Base-by-base conservation (phyloP, 2,888 invertebrate genomes). In the Microctonus aethiopoides region DNA sequence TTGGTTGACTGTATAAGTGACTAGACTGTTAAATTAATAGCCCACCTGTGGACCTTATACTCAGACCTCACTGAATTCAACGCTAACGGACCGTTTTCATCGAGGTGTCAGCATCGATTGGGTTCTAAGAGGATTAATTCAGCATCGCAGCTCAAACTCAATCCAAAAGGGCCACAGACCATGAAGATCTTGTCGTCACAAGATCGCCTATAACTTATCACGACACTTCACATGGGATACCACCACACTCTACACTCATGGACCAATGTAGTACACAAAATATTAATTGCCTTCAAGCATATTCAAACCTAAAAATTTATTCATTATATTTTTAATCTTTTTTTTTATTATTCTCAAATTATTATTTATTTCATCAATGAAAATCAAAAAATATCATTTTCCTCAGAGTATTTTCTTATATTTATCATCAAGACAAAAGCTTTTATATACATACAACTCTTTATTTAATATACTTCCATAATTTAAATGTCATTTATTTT, bases 11-110 rank as follows among this genome's bases (percentile, higher is more conserved):
- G 39, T 39, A 39, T 39, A 80, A 81, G 78, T 78, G 78, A 79
- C 77, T 74, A 73, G 74, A 79, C 78, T 79, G 80, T 79, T 80
- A 80, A 81, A 81, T 81, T 81, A 81, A 81, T 81, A 79, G 81
- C 79, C 81, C 81, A 81, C 81, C 81, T 81, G 81, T 81, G 79
- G 81, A 79, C 77, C n/a, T n/a, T 46, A 39, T 39, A 13, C 39
- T n/a, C n/a, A n/a, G 11, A 11, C n/a, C 39, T 13, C 39, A 3
- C 39, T n/a, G 13, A 39, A 20, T 34, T 36, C n/a, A 20, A 60
- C 51, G 54, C 54, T 62, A 71, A 34, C 39, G 52, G 54, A 63
- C 67, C 73, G 73, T 76, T 79, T 76, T 77, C 78, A 73, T 75
- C 76, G 78, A 73, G 41, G 74, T 72, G 65, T 71, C 61, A 51